Evolutionary conservation across 64 coral and sea anemone species (phyloP).

Genomic region (Catalaphyllia jardinei): DNA sequence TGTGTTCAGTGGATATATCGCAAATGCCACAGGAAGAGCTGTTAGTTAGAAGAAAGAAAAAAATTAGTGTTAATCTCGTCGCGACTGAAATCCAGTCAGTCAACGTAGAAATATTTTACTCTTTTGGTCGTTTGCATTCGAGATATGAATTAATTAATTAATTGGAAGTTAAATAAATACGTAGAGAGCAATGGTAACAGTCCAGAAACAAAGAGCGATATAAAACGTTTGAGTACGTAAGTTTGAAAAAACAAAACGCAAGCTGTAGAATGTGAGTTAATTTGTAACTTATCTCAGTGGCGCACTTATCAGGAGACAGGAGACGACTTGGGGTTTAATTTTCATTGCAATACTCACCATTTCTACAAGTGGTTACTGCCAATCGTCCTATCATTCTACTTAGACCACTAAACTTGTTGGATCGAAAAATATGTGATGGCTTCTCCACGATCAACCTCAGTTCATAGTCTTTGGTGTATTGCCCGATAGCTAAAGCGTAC

Average conservation of each 20-base stretch:
- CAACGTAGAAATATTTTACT: too few species aligned
- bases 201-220: too few species aligned
- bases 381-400: not conserved
- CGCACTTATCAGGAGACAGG: too few species aligned
- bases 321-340: too few species aligned
- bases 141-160: too few species aligned
- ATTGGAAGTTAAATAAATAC: too few species aligned
- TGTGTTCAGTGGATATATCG: slow-evolving; percentile 53
- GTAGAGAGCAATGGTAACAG: too few species aligned
- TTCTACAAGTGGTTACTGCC: not conserved
- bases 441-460: slow-evolving; percentile 55
- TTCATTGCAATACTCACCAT: slow-evolving; percentile 30
- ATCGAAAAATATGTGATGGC: slow-evolving; percentile 6
- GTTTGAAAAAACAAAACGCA: too few species aligned
- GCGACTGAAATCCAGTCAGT: not conserved
- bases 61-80: not conserved
- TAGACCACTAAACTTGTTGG: slow-evolving; percentile 21
- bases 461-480: not conserved
- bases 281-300: too few species aligned
- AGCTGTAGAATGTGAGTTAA: too few species aligned
- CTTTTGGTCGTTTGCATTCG: too few species aligned
- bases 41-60: not conserved
- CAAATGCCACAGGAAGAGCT: slow-evolving; percentile 48
- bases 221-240: too few species aligned
- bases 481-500: slow-evolving; percentile 50